A percentile compares a stretch with the other conserved stretches of the same genome.
Evolutionary conservation across 2,888 invertebrate species (phyloP).

Genomic region (Argyresthia albistria): DNA sequence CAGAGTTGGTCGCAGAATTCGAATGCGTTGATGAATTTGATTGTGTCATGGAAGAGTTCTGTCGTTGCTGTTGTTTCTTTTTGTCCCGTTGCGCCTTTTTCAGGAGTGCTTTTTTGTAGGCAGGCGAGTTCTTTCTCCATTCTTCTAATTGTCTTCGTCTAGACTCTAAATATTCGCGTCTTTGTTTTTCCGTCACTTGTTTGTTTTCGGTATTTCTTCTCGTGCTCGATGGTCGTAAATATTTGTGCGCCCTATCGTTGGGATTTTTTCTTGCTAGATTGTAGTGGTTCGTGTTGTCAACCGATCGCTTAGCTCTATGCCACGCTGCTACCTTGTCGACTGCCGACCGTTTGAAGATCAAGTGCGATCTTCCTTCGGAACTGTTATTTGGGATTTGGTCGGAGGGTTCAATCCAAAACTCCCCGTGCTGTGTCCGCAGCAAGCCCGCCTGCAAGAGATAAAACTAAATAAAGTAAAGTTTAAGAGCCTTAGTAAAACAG

Average conservation of each 20-base stretch:
- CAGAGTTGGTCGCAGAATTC: constrained; percentile 34
- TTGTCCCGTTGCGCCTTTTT: too few relatives aligned
- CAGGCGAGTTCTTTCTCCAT: constrained; percentile 48
- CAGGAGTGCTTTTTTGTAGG: constrained; percentile 30
- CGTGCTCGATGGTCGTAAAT: constrained; percentile 51
- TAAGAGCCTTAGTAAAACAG: neutral
- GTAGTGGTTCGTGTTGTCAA: constrained; percentile 24
- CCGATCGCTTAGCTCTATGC: constrained; percentile 46
- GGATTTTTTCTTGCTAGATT: constrained; percentile 30
- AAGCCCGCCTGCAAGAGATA: constrained; percentile 73
- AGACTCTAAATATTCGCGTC: constrained; percentile 45
- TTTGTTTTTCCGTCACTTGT: constrained; percentile 70
- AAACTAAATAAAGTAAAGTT: constrained; percentile 15
- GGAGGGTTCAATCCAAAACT: constrained; percentile 82
- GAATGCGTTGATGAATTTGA: constrained; percentile 11
- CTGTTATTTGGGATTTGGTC: constrained; percentile 55
- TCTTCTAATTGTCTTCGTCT: constrained; percentile 44
- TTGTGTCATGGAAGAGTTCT: constrained; percentile 26
- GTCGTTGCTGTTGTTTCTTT: constrained; percentile 34
- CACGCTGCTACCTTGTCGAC: constrained; percentile 60
- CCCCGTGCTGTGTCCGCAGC: constrained; percentile 76
- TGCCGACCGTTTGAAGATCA: constrained; percentile 78
- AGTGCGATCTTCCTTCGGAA: constrained; percentile 71
- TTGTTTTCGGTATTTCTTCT: constrained; percentile 70
- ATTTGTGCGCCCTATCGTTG: constrained; percentile 56